A percentile compares a stretch with the other conserved stretches of the same genome.
phyloP scores from a whole-genome alignment of 2,888 invertebrate species.

The Heteropelma amictum region DNA sequence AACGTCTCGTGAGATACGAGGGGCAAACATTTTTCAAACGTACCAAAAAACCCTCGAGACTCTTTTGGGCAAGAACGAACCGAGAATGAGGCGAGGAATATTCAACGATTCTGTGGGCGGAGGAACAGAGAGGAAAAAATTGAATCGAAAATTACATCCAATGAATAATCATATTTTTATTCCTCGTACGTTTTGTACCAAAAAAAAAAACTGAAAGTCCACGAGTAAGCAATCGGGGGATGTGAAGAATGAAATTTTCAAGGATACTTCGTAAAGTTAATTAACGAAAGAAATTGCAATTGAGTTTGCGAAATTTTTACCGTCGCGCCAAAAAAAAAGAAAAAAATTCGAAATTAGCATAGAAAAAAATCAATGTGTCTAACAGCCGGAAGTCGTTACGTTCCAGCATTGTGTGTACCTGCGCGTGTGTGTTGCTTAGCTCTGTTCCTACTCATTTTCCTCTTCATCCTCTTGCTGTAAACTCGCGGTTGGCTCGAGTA shows the following conservation, averaged over 20 bases:
- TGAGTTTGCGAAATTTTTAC: not conserved
- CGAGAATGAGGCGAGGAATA: not conserved
- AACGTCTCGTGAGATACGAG: not conserved
- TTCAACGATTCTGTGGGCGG: too few relatives aligned
- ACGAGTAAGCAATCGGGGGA: not conserved
- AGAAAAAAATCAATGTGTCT: not conserved
- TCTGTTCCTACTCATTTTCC: too few relatives aligned
- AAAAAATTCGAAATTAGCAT: too few relatives aligned
- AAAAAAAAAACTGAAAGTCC: too few relatives aligned
- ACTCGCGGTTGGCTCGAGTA: too few relatives aligned
- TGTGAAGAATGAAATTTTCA: not conserved
- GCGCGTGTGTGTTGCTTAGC: too few relatives aligned
- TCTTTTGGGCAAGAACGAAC: not conserved
- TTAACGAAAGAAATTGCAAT: not conserved
- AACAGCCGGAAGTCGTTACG: too few relatives aligned
- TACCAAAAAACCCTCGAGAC: constrained; percentile 1
- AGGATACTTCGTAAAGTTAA: not conserved
- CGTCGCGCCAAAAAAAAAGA: not conserved
- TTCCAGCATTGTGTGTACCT: too few relatives aligned
- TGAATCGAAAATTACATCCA: too few relatives aligned
- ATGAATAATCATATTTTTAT: too few relatives aligned
- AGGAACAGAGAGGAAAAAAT: not conserved
- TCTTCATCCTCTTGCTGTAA: too few relatives aligned
- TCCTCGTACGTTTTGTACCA: too few relatives aligned
- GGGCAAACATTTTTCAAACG: not conserved